Base-by-base conservation (phyloP, 2,888 invertebrate species). In the Drosophila hamatofila region DNA sequence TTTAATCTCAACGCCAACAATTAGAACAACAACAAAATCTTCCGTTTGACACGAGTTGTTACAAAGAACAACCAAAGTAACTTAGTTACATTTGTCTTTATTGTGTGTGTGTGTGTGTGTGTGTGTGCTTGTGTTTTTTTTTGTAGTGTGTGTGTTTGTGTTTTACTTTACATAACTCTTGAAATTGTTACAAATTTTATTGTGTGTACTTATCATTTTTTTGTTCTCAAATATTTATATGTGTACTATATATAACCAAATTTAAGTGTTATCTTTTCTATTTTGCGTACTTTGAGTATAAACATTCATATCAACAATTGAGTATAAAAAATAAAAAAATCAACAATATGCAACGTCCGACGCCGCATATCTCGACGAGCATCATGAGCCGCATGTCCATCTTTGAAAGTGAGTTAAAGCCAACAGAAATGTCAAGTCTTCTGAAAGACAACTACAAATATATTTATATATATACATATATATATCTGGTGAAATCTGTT, bases 331-430 rank as follows among this genome's bases (percentile, higher is more conserved):
- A 27, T 3, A 60, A 37, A 23, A 51, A 12, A 35, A 16, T 14
- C 30, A 14, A 18, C 35, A 75, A 55, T 66, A 91, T 91, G 90
- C 91, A 87, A 80, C 89, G 90, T 54, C 78, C 87, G 37, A 63
- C 80, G 62, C 68, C 85, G 72, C 88, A 88, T 57, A 90, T 92
- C 55, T 90, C 92, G 44, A 76, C 88, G 44, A 81, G 75, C 80
- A 91, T 91, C 72, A 86, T 82, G 85, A 90, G 69, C 75, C 91
- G 92, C 83, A 92, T 91, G 81, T 85, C 84, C 74, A 78, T 91
- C 81, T 90, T 91, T 72, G 91, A 91, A 87, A 92, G 91, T 91
- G 83, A 92, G 91, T 87, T 46, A 5, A 52, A 60, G 44, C 62
- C 1, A 30, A 9, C 42, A 16, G 23, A 42, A 21, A 23, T 52